Percentiles rank a stretch among this genome's conserved stretches.
These are phyloP conservation scores for Ornithoptera priamus DNA, from an alignment of 2,888 invertebrate genomes.

Conservation along the genomic window DNA sequence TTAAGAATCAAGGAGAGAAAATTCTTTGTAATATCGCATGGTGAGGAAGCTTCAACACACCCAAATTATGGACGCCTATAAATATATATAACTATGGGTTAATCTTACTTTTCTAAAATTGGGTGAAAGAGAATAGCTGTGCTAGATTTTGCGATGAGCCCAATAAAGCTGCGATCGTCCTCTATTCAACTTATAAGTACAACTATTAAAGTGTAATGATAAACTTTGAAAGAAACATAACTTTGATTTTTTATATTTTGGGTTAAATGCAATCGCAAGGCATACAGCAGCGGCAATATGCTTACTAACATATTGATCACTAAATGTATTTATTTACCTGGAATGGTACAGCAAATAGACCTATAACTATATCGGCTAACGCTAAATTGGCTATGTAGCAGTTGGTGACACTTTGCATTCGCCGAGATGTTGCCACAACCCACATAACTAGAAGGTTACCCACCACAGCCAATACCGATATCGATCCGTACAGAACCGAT, in stretches of 20 bases:
- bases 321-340: conserved; percentile 61
- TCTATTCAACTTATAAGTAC: neutral
- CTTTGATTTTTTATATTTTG: neutral
- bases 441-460: conserved; percentile 93
- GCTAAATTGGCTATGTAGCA: conserved; percentile 93
- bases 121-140: neutral
- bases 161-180: neutral
- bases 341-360: conserved; percentile 92
- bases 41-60: too few species aligned
- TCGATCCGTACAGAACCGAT: conserved; percentile 89
- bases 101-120: neutral
- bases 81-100: neutral
- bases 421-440: conserved; percentile 87
- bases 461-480: conserved; percentile 89
- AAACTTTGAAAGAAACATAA: too few species aligned
- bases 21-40: too few species aligned
- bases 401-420: conserved; percentile 91
- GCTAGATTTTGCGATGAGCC: neutral
- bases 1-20: too few species aligned
- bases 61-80: neutral
- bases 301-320: neutral
- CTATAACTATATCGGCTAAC: conserved; percentile 91
- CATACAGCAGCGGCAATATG: neutral
- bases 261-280: neutral
- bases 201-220: too few species aligned